Evolutionary conservation across 2,888 invertebrate species (phyloP), one percentile per base, ranked within the genome.

Genomic region (Desoria tigrina): DNA sequence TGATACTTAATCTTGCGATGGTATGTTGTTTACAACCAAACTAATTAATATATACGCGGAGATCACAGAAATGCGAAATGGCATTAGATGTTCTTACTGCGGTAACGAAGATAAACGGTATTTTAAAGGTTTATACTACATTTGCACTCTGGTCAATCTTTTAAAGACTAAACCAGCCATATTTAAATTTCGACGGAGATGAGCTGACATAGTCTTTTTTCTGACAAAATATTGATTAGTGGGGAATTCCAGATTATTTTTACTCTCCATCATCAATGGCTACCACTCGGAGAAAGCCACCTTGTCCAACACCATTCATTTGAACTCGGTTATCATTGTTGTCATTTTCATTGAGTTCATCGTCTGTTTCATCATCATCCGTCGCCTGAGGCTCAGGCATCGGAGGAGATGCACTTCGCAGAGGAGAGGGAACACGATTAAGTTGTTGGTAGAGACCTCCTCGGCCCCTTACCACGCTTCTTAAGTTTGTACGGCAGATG

Each of bases 361-460:
- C 64, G 24, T 68, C 72, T 27, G 68, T 65, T 42, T 70, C 66
- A 55, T 70, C 69, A 23, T 63, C 66, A 39, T 61, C 63, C 45
- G 56, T 64, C 55, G 63, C 61, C 23, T 63, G 65, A 21, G 71
- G 68, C 54, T 73, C 63, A 32, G 70, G 67, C 27, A 72, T 65
- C 21, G 74, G 76, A 37, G 74, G 74, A 9, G 69, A 70, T 9
- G 62, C 54, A 32, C 60, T 67, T 7, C 67, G 72, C 39, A 73
- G 66, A 14, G 76, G 76, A 23, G 73, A 74, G 11, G 76, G 74
- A 64, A 71, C 74, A 63, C 76, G 69, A 53, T 66, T 68, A 18
- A 75, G 55, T 56, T 74, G 74, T 51, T 76, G 76, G 37, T 74
- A 76, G 9, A 76, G 64, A 42, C 76, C 76, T 24, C 75, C 75